Percentiles rank a stretch among this genome's conserved stretches.
Conservation (phyloP, 2,113 vertebrate genomes). For the Cryptotis parvus region DNA sequence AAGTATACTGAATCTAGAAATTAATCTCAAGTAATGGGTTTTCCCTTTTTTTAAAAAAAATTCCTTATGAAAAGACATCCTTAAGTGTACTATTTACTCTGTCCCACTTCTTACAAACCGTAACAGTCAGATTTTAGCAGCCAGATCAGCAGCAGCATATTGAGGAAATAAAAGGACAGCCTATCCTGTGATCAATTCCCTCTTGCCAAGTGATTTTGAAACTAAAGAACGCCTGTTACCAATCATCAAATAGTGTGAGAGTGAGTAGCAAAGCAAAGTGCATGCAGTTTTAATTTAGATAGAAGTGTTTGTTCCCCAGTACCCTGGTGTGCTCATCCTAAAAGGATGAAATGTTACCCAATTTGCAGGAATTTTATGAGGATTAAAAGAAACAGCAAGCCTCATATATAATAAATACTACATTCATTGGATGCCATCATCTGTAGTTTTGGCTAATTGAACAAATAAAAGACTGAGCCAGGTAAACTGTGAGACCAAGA, state of each 20-base stretch:
- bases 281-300: constrained; percentile 28
- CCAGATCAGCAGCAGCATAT: background rate
- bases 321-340: background rate
- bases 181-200: background rate
- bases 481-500: background rate
- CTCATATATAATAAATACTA: background rate
- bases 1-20: constrained; percentile 49
- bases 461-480: background rate
- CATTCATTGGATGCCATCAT: background rate
- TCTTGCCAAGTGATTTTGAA: background rate
- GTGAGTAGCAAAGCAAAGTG: background rate
- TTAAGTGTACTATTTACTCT: constrained; percentile 21
- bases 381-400: background rate
- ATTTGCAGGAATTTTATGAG: background rate
- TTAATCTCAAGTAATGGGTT: constrained; percentile 28
- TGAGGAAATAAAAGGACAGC: constrained; percentile 25
- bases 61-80: constrained; percentile 5
- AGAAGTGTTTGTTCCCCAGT: background rate
- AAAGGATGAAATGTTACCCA: background rate
- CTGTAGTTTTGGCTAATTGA: background rate
- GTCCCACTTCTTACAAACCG: constrained; percentile 12
- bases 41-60: constrained; percentile 45
- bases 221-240: constrained; percentile 7
- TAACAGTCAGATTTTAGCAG: background rate
- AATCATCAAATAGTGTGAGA: background rate